Evolutionary conservation across 1,140 invertebrate genomes (phyloP).

Genomic region (Scaptomyza montana): DNA sequence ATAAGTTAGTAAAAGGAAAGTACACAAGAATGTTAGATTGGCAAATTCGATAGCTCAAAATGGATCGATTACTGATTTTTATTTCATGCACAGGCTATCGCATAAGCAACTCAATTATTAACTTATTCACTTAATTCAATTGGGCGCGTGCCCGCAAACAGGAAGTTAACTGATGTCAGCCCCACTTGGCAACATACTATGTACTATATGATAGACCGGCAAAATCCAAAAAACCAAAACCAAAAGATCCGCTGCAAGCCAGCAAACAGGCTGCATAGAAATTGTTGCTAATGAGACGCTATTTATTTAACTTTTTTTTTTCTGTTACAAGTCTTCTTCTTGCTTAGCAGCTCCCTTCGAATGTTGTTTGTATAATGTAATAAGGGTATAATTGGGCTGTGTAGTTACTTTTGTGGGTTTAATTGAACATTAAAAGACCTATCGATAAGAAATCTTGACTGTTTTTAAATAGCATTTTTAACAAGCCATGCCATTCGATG

Average conservation of each 20-base stretch:
- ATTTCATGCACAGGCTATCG: too few relatives aligned
- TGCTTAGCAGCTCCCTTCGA: neutral
- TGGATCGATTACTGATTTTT: too few relatives aligned
- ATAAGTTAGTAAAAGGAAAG: neutral
- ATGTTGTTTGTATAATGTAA: neutral
- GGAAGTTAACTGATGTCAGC: constrained; percentile 25
- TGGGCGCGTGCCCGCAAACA: constrained; percentile 28
- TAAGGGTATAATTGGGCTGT: too few relatives aligned
- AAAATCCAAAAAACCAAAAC: neutral
- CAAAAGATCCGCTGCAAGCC: constrained; percentile 8
- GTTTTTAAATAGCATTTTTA: too few relatives aligned
- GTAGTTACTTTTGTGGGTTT: too few relatives aligned
- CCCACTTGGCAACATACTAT: constrained; percentile 8
- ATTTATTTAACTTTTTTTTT: neutral
- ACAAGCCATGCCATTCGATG: too few relatives aligned
- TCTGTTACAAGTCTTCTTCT: neutral
- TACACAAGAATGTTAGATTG: neutral
- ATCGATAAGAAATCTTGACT: too few relatives aligned
- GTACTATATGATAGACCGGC: too few relatives aligned
- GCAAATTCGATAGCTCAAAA: neutral
- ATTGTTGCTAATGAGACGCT: constrained; percentile 32
- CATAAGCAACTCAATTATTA: too few relatives aligned
- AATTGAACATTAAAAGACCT: too few relatives aligned
- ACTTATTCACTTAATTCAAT: neutral
- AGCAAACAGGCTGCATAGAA: constrained; percentile 33